These are phyloP conservation scores for Penaeus monodon DNA, from an alignment of 2,888 invertebrate species.

Conservation along the genomic window DNA sequence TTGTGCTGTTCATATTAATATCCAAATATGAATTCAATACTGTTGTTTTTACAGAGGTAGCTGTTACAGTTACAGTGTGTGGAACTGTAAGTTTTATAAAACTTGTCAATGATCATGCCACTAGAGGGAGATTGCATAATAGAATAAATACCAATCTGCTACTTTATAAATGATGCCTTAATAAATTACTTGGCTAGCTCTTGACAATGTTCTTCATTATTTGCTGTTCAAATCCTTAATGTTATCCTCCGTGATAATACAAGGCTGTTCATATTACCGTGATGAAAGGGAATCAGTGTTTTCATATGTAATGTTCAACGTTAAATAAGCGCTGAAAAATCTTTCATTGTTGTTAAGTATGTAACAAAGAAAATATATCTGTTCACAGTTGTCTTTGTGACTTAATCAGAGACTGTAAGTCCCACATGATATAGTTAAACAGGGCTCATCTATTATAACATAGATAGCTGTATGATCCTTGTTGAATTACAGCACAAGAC, in stretches of 20 bases:
- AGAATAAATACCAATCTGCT: conserved; percentile 42
- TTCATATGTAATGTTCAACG: conserved; percentile 39
- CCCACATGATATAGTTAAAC: conserved; percentile 30
- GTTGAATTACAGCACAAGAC: conserved; percentile 48
- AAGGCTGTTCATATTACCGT: conserved; percentile 49
- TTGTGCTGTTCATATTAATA: conserved; percentile 6
- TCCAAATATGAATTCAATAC: neutral
- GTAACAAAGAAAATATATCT: conserved; percentile 47
- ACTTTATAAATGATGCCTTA: conserved; percentile 58
- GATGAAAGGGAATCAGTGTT: conserved; percentile 38
- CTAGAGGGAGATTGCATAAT: conserved; percentile 30
- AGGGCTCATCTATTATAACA: conserved; percentile 40
- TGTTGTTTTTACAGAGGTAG: conserved; percentile 1
- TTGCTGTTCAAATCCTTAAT: conserved; percentile 44
- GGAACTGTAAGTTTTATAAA: conserved; percentile 29
- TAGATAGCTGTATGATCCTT: conserved; percentile 40
- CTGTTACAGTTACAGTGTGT: conserved; percentile 12
- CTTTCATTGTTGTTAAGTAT: conserved; percentile 47
- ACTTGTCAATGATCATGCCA: conserved; percentile 29
- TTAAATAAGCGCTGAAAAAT: conserved; percentile 3
- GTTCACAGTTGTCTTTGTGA: conserved; percentile 42
- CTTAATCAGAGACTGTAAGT: conserved; percentile 39
- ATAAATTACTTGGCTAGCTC: conserved; percentile 53
- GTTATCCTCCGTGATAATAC: conserved; percentile 56
- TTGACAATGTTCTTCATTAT: conserved; percentile 48